phyloP scores from a whole-genome alignment of 2,797 vertebrate genomes.

The Luscinia megarhynchos region DNA sequence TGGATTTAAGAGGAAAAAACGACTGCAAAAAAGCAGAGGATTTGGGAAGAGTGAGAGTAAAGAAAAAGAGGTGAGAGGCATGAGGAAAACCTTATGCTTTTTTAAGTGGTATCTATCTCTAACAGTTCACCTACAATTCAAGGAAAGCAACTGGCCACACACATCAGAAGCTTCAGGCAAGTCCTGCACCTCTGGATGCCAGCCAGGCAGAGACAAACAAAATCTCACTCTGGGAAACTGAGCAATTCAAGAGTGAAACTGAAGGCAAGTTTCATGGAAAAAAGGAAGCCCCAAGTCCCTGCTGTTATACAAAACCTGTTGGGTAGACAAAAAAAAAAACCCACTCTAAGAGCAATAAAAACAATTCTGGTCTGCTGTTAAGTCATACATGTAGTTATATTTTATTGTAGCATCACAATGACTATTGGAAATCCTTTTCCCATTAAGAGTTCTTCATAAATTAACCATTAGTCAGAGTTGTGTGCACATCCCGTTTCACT shows the following conservation, averaged over 20 bases:
- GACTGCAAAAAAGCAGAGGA: not conserved
- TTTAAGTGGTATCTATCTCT: not conserved
- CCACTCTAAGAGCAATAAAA: not conserved
- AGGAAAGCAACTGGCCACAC: fast-evolving
- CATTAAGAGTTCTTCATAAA: not conserved
- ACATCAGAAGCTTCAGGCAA: not conserved
- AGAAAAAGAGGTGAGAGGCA: not conserved
- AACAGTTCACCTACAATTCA: not conserved
- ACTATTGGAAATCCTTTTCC: not conserved
- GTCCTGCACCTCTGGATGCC: not conserved
- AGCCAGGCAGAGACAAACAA: not conserved
- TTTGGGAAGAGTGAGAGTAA: not conserved
- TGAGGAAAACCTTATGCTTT: not conserved
- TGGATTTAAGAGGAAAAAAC: not conserved
- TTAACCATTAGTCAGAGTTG: not conserved
- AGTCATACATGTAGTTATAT: not conserved
- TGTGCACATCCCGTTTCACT: not conserved
- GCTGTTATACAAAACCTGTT: not conserved
- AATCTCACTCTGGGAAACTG: not conserved
- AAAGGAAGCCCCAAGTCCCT: not conserved
- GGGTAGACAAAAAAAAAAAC: not conserved
- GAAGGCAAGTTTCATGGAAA: not conserved
- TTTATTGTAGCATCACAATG: not conserved
- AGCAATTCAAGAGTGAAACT: not conserved
- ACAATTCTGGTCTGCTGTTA: not conserved